A percentile compares a stretch with the other conserved stretches of the same genome.
These are phyloP conservation scores for Lutra lutra DNA, from an alignment of 2,797 vertebrate genomes.

Conservation along the genomic window DNA sequence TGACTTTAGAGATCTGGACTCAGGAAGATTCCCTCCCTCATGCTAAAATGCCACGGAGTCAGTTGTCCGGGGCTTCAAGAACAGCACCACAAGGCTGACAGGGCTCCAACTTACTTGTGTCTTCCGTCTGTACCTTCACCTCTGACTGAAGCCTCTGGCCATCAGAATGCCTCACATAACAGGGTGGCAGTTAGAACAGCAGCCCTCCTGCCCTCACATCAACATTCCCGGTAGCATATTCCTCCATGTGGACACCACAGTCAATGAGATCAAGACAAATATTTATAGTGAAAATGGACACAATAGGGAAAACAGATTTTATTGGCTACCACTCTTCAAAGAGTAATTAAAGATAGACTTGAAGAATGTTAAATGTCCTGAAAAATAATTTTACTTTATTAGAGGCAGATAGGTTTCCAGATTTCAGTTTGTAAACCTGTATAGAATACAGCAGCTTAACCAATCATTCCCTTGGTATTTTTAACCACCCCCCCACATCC, in stretches of 20 bases:
- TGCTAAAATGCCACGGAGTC: background rate
- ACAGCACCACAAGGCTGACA: background rate
- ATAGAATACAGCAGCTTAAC: background rate
- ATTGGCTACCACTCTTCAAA: background rate
- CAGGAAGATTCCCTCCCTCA: background rate
- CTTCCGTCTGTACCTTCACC: rapidly evolving
- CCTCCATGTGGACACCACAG: background rate
- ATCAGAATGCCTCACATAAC: background rate
- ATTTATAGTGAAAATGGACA: background rate
- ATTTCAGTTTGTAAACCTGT: background rate
- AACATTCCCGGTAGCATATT: background rate
- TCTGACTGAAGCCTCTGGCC: background rate
- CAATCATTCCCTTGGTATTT: background rate
- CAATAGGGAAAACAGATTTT: background rate
- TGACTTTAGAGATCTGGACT: background rate
- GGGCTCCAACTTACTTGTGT: rapidly evolving
- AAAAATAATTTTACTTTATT: background rate
- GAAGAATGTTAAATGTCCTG: background rate
- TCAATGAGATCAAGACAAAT: background rate
- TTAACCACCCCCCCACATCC: background rate
- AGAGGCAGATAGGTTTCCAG: background rate
- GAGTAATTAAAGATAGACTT: background rate
- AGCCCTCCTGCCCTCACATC: too few relatives aligned
- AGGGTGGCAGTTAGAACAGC: rapidly evolving
- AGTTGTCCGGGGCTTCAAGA: rapidly evolving